These are phyloP conservation scores for Lagocephalus sceleratus DNA, from an alignment of 2,797 vertebrate species.

Conservation along the genomic window DNA sequence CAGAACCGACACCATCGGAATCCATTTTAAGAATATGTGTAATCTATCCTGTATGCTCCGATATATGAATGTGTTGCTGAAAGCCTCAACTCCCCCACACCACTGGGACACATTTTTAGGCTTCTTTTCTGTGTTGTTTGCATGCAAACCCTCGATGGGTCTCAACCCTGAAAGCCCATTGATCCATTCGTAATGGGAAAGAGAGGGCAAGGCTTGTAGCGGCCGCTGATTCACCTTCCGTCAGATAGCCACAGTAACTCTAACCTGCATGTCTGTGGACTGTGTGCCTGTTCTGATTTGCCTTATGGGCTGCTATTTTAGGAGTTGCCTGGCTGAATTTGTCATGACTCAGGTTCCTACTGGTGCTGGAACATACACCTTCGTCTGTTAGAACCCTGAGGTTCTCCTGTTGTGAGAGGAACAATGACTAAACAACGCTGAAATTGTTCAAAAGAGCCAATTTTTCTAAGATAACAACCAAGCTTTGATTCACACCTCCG, in stretches of 20 bases:
- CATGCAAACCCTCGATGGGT: conserved; percentile 13
- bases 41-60: neutral
- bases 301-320: conserved; percentile 28
- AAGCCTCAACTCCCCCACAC: neutral
- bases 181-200: conserved; percentile 40
- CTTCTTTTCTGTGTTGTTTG: conserved; percentile 23
- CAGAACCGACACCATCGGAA: conserved; percentile 12
- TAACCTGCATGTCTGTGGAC: conserved; percentile 35
- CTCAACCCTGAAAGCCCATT: conserved; percentile 25
- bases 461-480: too few relatives aligned
- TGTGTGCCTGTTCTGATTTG: conserved; percentile 35
- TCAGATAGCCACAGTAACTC: conserved; percentile 18
- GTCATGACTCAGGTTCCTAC: conserved; percentile 17
- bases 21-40: neutral
- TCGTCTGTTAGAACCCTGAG: too few relatives aligned
- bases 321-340: conserved; percentile 27
- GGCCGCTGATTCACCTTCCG: conserved; percentile 28
- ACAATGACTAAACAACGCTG: too few relatives aligned
- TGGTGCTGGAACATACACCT: neutral
- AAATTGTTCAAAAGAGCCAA: too few relatives aligned
- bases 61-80: conserved; percentile 1
- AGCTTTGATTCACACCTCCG: too few relatives aligned
- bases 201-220: conserved; percentile 20
- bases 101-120: conserved; percentile 4
- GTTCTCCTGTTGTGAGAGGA: too few relatives aligned